Base-by-base conservation (phyloP, 1,140 invertebrate genomes). In the Radopholus similis region DNA sequence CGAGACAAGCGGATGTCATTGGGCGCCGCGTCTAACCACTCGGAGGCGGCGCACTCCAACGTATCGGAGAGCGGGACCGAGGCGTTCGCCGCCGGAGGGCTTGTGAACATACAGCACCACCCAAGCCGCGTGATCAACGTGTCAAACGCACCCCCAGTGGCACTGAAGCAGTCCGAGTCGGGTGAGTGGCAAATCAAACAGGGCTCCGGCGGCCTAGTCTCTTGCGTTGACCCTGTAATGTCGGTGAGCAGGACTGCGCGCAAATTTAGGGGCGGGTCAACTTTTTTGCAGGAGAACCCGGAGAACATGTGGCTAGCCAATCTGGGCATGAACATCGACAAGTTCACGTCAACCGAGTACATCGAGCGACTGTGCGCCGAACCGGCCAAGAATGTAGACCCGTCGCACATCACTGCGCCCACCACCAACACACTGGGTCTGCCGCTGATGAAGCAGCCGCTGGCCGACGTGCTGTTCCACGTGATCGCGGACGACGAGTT, bases 161-260 rank as follows among this genome's bases (percentile, higher is more conserved):
- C 81, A 5, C 58, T 81, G 58, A 81, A 75, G 54, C 65, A 72
- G 3, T 74, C 77, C 56, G 75, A 75, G 60, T 73, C 76, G 15
- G 79, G 79, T 9, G 78, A 83, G 56, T 81, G 79, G 79, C 75
- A 81, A 51, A 81, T 81, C 32, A 80, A 82, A 44, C 79, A 81
- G 58, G 79, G 79, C 1, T 80, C 76, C n/a, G 79, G 79, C 15
- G 79, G 79, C 23, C 64, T 81, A 3, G 79, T 81, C 13, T 75
- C 74, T 11, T 81, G 79, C 69, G 81, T 82, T 1, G 79, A 81
- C 57, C 79, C 79, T 9, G 77, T 81, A 0, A 81, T 81, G 79
- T 74, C 73, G n/a, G 73, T 72, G 15, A 64, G 59, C 32, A 23
- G 40, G 26, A 21, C 13, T 28, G 9, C 23, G 13, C 3, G n/a